Base-by-base conservation (phyloP, 2,888 invertebrate species). In the Cacoxenus indagator region DNA sequence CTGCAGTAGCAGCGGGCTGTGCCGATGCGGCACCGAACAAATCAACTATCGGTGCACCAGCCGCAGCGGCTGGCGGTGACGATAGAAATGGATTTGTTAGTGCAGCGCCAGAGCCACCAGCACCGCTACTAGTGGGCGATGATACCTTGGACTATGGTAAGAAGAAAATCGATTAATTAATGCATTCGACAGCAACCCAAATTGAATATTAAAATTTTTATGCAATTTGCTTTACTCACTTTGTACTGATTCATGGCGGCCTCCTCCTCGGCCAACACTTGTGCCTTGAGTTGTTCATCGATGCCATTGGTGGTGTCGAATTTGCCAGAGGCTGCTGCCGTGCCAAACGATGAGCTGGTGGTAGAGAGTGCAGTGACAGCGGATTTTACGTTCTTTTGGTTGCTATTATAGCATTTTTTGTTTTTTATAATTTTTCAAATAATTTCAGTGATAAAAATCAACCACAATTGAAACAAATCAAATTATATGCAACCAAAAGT, bases 221-320 rank as follows among this genome's bases (percentile, higher is more conserved):
- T n/a, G n/a, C 17, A 17, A 43, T n/a, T n/a, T n/a, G n/a, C n/a
- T n/a, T n/a, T n/a, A 57, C 78, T 82, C 87, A 96, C 98, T 93
- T 97, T 98, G 88, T 97, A 95, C 89, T 96, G 95, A 89, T 95
- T 97, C 92, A 99, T 94, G 67, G 95, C 95, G 27, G 96, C 96
- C 87, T 98, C 97, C 87, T 99, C 99, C 86, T 99, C 98, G 29
- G 98, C 98, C 70, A 99, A 89, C 46, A 94, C 95, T 87, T 96
- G 94, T 82, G 94, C 93, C 84, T 93, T 93, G 70, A 97, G 90
- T 67, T 92, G 92, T 85, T 97, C 97, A 85, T 96, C 96, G 71
- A 96, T 93, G 67, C 93, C 94, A 83, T 94, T 94, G 73, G 92
- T 90, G 86, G 90, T 87, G 84, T 93, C 93, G 73, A 93, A 91